A percentile compares a stretch with the other conserved stretches of the same genome.
Conservation (phyloP, 2,113 vertebrate genomes). For the Leuciscus idus region DNA sequence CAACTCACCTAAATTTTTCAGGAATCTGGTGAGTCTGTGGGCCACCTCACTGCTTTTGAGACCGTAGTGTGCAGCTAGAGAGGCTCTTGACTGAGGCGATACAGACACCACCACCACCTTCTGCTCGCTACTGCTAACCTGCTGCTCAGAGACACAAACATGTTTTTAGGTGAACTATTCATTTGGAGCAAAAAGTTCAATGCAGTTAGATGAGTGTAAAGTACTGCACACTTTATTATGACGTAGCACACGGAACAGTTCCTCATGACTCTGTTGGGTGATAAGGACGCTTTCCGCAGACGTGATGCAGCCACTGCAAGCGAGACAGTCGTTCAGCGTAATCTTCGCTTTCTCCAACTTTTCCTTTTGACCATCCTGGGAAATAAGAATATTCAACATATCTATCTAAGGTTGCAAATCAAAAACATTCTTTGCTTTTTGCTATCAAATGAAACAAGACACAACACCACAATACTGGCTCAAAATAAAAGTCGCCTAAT, state of each 20-base stretch:
- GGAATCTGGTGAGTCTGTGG: conserved; percentile 83
- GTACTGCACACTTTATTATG: conserved; percentile 80
- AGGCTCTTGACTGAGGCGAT: conserved; percentile 92
- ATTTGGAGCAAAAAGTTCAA: neutral
- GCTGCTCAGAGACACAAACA: conserved; percentile 18
- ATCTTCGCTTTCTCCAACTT: conserved; percentile 93
- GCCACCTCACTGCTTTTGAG: conserved; percentile 82
- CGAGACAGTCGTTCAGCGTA: conserved; percentile 91
- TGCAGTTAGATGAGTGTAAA: neutral
- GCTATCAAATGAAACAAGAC: neutral
- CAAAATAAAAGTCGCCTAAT: neutral
- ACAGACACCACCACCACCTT: conserved; percentile 88
- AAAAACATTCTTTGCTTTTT: too few species aligned
- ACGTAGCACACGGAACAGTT: conserved; percentile 82
- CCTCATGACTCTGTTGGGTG: conserved; percentile 91
- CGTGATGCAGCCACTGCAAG: conserved; percentile 96
- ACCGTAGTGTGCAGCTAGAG: conserved; percentile 82
- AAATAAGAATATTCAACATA: conserved; percentile 7
- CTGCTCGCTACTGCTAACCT: conserved; percentile 67
- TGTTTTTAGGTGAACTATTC: neutral
- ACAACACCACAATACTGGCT: neutral
- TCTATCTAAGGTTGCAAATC: neutral
- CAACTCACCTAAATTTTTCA: conserved; percentile 85
- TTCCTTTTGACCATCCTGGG: conserved; percentile 84
- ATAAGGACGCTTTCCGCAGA: conserved; percentile 94